phyloP scores from a whole-genome alignment of 2,888 invertebrate genomes.

The Abrostola tripartita region DNA sequence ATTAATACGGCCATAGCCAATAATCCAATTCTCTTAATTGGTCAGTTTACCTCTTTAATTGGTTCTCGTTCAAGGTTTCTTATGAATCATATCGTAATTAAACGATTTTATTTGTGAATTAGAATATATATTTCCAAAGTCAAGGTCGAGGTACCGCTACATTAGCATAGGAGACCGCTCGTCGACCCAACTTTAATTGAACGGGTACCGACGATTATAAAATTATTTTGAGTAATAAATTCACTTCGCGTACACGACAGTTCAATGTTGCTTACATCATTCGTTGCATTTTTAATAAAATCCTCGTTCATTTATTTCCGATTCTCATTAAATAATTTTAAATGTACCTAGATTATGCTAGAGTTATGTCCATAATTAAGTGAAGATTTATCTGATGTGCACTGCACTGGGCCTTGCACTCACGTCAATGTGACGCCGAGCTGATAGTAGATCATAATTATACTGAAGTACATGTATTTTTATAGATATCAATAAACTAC shows the following conservation, averaged over 20 bases:
- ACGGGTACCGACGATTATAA: conserved; percentile 24
- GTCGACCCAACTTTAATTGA: conserved; percentile 29
- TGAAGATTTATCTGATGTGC: conserved; percentile 1
- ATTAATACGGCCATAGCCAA: conserved; percentile 14
- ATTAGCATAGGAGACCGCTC: conserved; percentile 37
- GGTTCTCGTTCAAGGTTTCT: conserved; percentile 40
- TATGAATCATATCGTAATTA: conserved; percentile 45
- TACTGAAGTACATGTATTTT: no score
- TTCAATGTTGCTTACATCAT: conserved; percentile 51
- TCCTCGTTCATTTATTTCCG: conserved; percentile 15
- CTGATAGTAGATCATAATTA: no score
- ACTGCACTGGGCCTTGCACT: background rate
- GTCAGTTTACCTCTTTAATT: conserved; percentile 29
- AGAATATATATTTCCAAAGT: conserved; percentile 48
- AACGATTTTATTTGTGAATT: conserved; percentile 32
- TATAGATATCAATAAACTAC: no score
- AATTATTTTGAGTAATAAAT: conserved; percentile 44
- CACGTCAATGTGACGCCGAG: no score
- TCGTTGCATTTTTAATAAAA: conserved; percentile 23
- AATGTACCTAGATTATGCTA: background rate
- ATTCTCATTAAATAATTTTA: conserved; percentile 14
- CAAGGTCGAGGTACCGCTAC: conserved; percentile 36
- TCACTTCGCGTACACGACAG: conserved; percentile 29
- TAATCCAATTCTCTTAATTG: conserved; percentile 29
- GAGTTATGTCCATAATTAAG: background rate